Evolutionary conservation across 2,888 invertebrate genomes (phyloP).

Genomic region (Dastarcus helophoroides): DNA sequence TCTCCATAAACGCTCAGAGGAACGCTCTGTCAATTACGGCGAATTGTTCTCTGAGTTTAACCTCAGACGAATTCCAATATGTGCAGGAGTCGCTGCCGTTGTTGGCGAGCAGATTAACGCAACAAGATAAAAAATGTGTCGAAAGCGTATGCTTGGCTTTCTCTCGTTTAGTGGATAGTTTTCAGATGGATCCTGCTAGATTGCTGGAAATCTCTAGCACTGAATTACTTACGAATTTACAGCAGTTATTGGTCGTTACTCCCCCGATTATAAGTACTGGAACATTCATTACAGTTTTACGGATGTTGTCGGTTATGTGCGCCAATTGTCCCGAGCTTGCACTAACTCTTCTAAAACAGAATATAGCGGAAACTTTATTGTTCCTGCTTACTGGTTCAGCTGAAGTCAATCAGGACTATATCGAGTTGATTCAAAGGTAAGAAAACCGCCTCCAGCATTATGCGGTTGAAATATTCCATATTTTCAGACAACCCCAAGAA

Average conservation of each 20-base stretch:
- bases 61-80: constrained; percentile 87
- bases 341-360: constrained; percentile 80
- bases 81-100: constrained; percentile 80
- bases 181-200: constrained; percentile 81
- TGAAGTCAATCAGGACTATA: constrained; percentile 44
- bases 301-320: constrained; percentile 95
- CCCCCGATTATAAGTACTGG: constrained; percentile 91
- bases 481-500: constrained; percentile 64
- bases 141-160: constrained; percentile 96
- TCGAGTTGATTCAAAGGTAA: constrained; percentile 72
- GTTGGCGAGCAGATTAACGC: constrained; percentile 66
- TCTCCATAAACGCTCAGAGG: constrained; percentile 95
- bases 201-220: constrained; percentile 90
- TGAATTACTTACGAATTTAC: constrained; percentile 82
- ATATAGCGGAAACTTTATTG: constrained; percentile 90
- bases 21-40: constrained; percentile 93
- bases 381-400: constrained; percentile 89
- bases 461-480: too few species aligned
- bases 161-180: constrained; percentile 91
- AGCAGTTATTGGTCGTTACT: constrained; percentile 85
- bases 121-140: constrained; percentile 95
- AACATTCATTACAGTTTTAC: constrained; percentile 91
- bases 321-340: constrained; percentile 90
- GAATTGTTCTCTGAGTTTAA: constrained; percentile 93
- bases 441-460: too few species aligned